These are phyloP conservation scores for Glyptemys insculpta DNA, from an alignment of 2,797 vertebrate genomes.

Conservation along the genomic window DNA sequence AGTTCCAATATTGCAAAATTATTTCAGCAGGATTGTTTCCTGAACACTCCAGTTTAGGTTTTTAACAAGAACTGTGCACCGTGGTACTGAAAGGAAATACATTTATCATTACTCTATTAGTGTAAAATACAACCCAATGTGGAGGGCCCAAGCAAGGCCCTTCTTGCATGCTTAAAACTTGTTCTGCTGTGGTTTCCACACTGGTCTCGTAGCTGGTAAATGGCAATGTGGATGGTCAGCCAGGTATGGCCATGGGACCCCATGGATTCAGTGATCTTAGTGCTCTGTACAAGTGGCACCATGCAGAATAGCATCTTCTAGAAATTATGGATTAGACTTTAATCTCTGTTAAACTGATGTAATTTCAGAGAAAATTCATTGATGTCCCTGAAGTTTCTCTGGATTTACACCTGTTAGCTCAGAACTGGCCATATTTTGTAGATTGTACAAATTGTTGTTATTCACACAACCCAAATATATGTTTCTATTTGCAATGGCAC, in stretches of 20 bases:
- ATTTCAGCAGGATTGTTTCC: neutral
- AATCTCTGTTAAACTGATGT: neutral
- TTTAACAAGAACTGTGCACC: neutral
- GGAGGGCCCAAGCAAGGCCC: neutral
- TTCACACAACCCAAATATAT: neutral
- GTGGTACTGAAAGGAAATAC: neutral
- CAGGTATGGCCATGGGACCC: neutral
- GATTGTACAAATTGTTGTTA: neutral
- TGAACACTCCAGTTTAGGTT: neutral
- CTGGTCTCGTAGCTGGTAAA: neutral
- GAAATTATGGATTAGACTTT: neutral
- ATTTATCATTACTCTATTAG: neutral
- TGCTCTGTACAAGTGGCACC: neutral
- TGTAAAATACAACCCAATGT: neutral
- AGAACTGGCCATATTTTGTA: fast-evolving
- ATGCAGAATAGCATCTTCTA: neutral
- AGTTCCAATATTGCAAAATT: neutral
- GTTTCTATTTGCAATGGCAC: neutral
- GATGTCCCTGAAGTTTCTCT: neutral
- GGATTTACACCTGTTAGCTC: neutral
- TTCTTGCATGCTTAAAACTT: neutral
- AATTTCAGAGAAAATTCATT: neutral
- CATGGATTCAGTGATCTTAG: neutral
- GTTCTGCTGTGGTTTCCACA: neutral
- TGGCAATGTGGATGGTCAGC: neutral